Evolutionary conservation across 2,888 invertebrate genomes (phyloP).

Genomic region (Germaria angustata): DNA sequence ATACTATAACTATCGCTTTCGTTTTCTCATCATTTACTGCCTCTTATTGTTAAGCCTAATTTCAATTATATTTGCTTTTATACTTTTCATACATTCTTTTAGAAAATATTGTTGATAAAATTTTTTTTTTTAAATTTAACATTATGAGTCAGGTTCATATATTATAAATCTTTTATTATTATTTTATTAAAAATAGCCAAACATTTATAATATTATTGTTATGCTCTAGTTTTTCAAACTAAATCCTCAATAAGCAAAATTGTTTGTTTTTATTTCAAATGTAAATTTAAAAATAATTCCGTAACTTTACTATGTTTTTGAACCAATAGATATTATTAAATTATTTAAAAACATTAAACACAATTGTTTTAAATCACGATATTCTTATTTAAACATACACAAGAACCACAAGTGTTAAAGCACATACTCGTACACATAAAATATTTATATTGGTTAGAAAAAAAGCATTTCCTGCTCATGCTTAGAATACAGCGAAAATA

Average conservation of each 20-base stretch:
- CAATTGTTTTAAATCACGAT: neutral
- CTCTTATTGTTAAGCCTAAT: no score
- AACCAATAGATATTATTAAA: neutral
- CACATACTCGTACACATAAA: neutral
- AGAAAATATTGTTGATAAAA: no score
- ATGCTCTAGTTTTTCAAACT: neutral
- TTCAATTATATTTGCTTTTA: no score
- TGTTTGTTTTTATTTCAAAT: no score
- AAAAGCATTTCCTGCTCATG: neutral
- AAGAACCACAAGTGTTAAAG: neutral
- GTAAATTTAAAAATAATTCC: no score
- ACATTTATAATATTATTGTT: neutral
- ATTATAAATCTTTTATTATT: neutral
- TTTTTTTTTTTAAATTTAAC: no score
- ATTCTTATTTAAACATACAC: neutral
- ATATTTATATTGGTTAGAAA: neutral
- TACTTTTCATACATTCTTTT: no score
- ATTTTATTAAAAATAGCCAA: neutral
- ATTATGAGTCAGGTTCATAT: neutral
- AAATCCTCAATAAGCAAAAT: neutral
- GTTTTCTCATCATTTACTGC: no score
- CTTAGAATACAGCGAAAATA: neutral
- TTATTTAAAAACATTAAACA: constrained; percentile 4
- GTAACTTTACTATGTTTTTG: neutral
- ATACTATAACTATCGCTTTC: no score